Percentiles rank a stretch among this genome's conserved stretches.
Conservation (phyloP, 1,140 invertebrate genomes). For the Psilanteris sp. region DNA sequence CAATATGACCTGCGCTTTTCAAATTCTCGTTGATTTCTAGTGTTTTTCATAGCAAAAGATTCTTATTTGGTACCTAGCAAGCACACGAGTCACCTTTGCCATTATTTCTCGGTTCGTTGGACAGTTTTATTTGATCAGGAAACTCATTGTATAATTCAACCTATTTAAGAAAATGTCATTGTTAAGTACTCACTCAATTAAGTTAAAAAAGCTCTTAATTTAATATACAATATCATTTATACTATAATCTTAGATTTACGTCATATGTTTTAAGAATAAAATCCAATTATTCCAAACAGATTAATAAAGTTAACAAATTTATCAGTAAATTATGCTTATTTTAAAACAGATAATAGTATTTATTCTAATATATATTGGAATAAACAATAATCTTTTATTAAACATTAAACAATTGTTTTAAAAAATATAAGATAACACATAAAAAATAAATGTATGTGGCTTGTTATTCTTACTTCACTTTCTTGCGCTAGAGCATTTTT, state of each 20-base stretch:
- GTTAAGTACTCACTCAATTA: conserved; percentile 8
- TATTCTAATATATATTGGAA: no score
- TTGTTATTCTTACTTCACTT: conserved; percentile 84
- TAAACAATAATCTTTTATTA: no score
- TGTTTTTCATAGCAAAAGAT: conserved; percentile 57
- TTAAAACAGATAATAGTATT: no score
- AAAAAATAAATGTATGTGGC: no score
- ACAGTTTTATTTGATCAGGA: conserved; percentile 96
- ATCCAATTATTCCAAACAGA: conserved; percentile 9
- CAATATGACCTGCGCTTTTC: conserved; percentile 73
- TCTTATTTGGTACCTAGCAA: conserved; percentile 83
- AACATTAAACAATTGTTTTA: no score
- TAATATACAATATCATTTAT: no score
- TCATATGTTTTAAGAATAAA: no score
- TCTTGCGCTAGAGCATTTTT: conserved; percentile 97
- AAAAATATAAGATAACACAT: no score
- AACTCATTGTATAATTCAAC: conserved; percentile 98
- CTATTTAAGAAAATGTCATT: conserved; percentile 72
- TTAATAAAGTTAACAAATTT: conserved; percentile 39
- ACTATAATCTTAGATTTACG: no score
- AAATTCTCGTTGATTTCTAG: conserved; percentile 55
- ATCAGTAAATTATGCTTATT: no score
- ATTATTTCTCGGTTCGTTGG: conserved; percentile 82
- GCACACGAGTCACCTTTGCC: conserved; percentile 88
- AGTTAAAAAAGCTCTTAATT: conserved; percentile 4